Evolutionary conservation across 2,797 vertebrate species (phyloP).

Genomic region (Enoplosus armatus): DNA sequence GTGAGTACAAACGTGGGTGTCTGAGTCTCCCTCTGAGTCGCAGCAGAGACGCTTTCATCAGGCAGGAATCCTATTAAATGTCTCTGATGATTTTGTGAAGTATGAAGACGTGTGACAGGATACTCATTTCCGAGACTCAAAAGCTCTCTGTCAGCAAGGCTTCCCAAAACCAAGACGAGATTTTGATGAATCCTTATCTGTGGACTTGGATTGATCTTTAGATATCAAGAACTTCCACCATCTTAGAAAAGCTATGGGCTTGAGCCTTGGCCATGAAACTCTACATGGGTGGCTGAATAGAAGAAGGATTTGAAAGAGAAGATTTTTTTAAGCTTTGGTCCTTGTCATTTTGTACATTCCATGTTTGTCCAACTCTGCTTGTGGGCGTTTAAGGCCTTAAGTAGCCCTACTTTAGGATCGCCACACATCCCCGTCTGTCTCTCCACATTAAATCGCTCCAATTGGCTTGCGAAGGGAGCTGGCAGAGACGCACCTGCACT

Average conservation of each 20-base stretch:
- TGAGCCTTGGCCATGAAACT: background rate
- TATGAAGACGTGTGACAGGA: background rate
- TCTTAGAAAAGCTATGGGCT: background rate
- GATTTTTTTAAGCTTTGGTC: background rate
- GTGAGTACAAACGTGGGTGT: conserved; percentile 16
- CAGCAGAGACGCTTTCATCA: conserved; percentile 7
- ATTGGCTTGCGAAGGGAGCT: conserved; percentile 30
- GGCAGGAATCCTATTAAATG: conserved; percentile 8
- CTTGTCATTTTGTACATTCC: conserved; percentile 2
- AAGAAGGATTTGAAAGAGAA: background rate
- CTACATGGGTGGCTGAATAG: background rate
- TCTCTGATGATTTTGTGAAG: background rate
- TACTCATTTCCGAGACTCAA: background rate
- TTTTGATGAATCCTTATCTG: background rate
- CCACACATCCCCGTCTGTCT: conserved; percentile 18
- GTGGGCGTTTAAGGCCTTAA: conserved; percentile 28
- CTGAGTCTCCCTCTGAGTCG: conserved; percentile 29
- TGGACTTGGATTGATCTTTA: background rate
- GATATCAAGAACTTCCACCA: background rate
- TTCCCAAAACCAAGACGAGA: background rate
- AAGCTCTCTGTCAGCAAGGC: background rate
- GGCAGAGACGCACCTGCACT: conserved; percentile 24
- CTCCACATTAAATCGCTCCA: conserved; percentile 32
- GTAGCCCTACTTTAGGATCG: conserved; percentile 28
- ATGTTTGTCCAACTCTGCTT: background rate